Evolutionary conservation across 2,888 invertebrate genomes (phyloP).

Genomic region (Drosophila paramelanica): DNA sequence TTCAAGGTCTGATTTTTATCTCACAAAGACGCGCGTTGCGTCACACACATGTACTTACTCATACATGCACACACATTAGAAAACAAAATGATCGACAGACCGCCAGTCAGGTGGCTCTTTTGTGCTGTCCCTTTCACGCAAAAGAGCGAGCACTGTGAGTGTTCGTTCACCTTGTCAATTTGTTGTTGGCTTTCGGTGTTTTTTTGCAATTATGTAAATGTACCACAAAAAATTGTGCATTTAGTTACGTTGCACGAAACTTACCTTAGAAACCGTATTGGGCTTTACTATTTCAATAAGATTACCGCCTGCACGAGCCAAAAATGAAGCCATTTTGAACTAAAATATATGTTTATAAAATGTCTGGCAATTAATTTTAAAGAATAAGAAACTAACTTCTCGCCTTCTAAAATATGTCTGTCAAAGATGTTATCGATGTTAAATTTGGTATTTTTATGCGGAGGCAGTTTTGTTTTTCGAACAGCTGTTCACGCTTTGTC

Average conservation of each 20-base stretch:
- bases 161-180: constrained; percentile 41
- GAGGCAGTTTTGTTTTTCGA: constrained; percentile 14
- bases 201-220: constrained; percentile 80
- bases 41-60: constrained; percentile 38
- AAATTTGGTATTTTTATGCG: constrained; percentile 33
- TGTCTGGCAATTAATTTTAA: constrained; percentile 28
- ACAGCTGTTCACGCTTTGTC: constrained; percentile 24
- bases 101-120: constrained; percentile 49
- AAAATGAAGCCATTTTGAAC: constrained; percentile 90
- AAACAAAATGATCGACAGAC: constrained; percentile 40
- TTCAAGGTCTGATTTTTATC: constrained; percentile 46
- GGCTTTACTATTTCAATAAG: constrained; percentile 89
- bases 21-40: constrained; percentile 32
- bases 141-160: constrained; percentile 5
- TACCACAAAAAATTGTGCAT: constrained; percentile 30
- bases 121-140: constrained; percentile 7
- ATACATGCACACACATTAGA: constrained; percentile 3
- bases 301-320: constrained; percentile 89
- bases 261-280: constrained; percentile 91
- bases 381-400: constrained; percentile 34
- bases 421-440: constrained; percentile 36
- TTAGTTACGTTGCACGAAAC: constrained; percentile 29
- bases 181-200: constrained; percentile 44
- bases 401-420: constrained; percentile 34
- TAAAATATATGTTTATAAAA: constrained; percentile 32